Evolutionary conservation across 2,888 invertebrate species (phyloP).

Genomic region (Alsophila aescularia): DNA sequence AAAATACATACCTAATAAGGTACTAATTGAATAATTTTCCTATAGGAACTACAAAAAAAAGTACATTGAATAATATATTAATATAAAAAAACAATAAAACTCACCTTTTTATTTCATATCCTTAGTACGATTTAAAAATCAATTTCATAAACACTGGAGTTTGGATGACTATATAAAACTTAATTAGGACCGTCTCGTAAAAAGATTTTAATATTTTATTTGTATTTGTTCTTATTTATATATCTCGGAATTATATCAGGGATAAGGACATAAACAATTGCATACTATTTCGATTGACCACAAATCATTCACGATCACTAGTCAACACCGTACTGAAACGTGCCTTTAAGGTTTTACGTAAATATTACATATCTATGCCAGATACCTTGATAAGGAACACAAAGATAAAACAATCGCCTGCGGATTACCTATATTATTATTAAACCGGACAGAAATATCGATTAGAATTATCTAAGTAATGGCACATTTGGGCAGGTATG

Average conservation of each 20-base stretch:
- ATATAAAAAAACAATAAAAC: no score
- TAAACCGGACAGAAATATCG: constrained; percentile 3
- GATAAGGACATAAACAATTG: background rate
- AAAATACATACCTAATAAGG: no score
- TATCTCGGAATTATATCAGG: background rate
- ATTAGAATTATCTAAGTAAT: constrained; percentile 12
- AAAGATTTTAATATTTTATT: background rate
- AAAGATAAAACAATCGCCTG: constrained; percentile 17
- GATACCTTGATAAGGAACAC: constrained; percentile 32
- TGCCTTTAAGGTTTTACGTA: constrained; percentile 22
- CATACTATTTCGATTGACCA: constrained; percentile 15
- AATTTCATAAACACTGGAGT: background rate
- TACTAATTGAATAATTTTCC: no score
- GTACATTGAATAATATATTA: no score
- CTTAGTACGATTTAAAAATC: background rate
- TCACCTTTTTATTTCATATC: no score
- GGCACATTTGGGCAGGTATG: background rate
- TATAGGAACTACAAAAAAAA: no score
- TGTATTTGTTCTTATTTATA: no score
- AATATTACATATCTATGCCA: constrained; percentile 29
- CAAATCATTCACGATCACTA: constrained; percentile 39
- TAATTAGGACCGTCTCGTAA: no score
- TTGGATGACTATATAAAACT: no score
- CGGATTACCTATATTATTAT: background rate
- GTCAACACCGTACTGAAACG: constrained; percentile 39